These are phyloP conservation scores for Genyomyrus donnyi DNA, from an alignment of 2,113 vertebrate species.

Conservation along the genomic window DNA sequence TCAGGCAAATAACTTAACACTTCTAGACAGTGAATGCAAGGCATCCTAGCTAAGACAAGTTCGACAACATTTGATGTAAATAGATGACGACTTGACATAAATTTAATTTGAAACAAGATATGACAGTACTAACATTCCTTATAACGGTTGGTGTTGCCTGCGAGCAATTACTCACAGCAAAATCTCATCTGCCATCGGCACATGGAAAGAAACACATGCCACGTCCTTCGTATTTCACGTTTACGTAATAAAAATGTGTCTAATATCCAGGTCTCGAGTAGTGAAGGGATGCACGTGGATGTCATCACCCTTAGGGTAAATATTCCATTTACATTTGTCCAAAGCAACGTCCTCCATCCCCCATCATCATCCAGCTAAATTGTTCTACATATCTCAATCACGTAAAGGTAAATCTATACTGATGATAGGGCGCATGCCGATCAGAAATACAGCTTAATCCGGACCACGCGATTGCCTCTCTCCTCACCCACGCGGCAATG, in stretches of 20 bases:
- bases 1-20: neutral
- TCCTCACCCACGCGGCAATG: neutral
- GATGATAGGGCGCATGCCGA: neutral
- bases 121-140: neutral
- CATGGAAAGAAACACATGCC: neutral
- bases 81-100: neutral
- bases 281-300: neutral
- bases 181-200: neutral
- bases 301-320: neutral
- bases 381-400: neutral
- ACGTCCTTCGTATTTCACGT: neutral
- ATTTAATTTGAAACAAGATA: neutral
- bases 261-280: neutral
- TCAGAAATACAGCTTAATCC: neutral
- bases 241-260: neutral
- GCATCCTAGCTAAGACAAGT: neutral
- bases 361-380: neutral
- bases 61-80: neutral
- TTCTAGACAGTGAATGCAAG: neutral
- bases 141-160: neutral
- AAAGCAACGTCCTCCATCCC: neutral
- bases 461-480: neutral
- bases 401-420: neutral
- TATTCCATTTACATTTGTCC: neutral
- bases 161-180: neutral